Evolutionary conservation across 2,113 vertebrate species (phyloP).

Genomic region (Nipponia nippon): DNA sequence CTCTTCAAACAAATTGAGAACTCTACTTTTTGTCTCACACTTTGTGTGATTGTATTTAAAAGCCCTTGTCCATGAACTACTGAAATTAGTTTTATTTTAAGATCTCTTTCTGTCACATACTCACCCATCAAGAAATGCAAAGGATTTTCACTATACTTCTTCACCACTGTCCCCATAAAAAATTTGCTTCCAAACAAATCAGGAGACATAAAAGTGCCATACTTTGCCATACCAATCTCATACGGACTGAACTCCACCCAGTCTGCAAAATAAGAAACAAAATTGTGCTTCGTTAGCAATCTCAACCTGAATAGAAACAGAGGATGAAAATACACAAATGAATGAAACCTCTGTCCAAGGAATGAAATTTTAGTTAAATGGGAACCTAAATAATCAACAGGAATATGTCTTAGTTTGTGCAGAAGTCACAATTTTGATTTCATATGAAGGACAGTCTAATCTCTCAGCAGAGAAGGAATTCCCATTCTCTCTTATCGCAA

Average conservation of each 20-base stretch:
- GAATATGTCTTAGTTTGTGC: background rate
- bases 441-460: background rate
- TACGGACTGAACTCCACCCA: slow-evolving; percentile 98
- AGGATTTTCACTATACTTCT: slow-evolving; percentile 92
- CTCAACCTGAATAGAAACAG: background rate
- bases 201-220: slow-evolving; percentile 96
- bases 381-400: background rate
- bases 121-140: slow-evolving; percentile 98
- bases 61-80: background rate
- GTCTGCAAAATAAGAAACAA: slow-evolving; percentile 74
- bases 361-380: background rate
- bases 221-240: slow-evolving; percentile 98
- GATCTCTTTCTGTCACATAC: slow-evolving; percentile 1
- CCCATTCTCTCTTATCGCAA: background rate
- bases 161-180: slow-evolving; percentile 94
- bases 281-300: background rate
- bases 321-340: background rate
- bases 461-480: background rate
- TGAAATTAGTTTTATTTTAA: background rate
- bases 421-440: background rate
- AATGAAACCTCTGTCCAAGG: background rate
- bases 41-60: background rate
- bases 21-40: background rate
- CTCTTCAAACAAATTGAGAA: background rate
- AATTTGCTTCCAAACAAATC: slow-evolving; percentile 97